Evolutionary conservation across 2,888 invertebrate species (phyloP), one percentile per base, ranked within the genome.

Genomic region (Athalia circularis): DNA sequence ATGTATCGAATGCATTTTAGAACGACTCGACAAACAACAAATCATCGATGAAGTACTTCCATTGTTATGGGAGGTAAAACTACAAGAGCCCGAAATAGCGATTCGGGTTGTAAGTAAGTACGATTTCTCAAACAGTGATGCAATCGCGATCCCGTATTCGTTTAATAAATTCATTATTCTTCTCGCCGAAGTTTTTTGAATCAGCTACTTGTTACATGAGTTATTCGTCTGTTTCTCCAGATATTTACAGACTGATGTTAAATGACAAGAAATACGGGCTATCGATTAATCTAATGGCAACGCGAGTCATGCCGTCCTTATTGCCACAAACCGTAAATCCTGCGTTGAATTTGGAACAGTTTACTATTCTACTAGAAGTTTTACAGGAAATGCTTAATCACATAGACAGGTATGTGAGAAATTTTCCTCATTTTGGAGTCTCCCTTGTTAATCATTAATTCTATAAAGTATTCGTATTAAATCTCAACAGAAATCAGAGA

Each of bases 271-370:
- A 95, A 88, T 98, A 96, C 90, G 98, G 97, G 61, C 92, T 99
- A 83, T 96, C 96, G 4, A 95, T 97, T 68, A 97, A 95, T 88
- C 92, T 98, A 85, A 96, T 99, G 95, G 98, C 98, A 6, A 97
- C 96, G 9, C 95, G 96, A 88, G 97, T 98, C 86, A 96, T 99
- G 94, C 99, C 98, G 6, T 94, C 96, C 11, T 92, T 99, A 77
- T 94, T 98, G 79, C 98, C 98, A 29, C 97, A 97, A 89, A 96
- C 97, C 0, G 95, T 98, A 79, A 98, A 98, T 91, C 96, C 98
- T 11, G 93, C 94, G 62, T 92, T 97, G 81, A 95, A 94, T 89
- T 91, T 97, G 86, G 96, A 96, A 83, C 96, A 97, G 90, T 97
- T 96, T 88, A 94, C 94, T 78, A 92, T 93, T 83, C 92, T 97